Evolutionary conservation across 2,888 invertebrate genomes (phyloP).

Genomic region (Lacanobia wlatinum): DNA sequence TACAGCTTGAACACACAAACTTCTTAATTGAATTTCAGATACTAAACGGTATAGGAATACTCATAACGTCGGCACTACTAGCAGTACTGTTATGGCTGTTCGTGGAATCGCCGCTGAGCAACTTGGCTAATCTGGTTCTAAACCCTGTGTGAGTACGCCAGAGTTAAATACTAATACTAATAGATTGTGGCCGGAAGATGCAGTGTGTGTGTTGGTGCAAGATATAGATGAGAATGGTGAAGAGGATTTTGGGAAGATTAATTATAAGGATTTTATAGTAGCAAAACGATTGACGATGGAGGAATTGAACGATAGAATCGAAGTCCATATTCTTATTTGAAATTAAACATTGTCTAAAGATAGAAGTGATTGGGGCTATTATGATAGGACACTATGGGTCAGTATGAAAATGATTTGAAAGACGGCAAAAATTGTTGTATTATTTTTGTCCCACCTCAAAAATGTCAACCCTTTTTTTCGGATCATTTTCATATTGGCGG

Average conservation of each 20-base stretch:
- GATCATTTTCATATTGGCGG: no score
- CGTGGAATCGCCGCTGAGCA: slow-evolving; percentile 55
- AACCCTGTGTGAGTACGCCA: slow-evolving; percentile 48
- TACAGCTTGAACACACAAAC: slow-evolving; percentile 45
- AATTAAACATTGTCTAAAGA: background rate
- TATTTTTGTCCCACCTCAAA: no score
- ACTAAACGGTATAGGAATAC: slow-evolving; percentile 48
- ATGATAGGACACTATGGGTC: background rate
- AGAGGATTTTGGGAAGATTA: background rate
- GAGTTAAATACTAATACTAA: slow-evolving; percentile 43
- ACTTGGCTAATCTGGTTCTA: slow-evolving; percentile 60
- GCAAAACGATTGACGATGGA: no score
- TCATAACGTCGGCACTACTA: slow-evolving; percentile 25
- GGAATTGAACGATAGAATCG: background rate
- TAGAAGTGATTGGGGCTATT: background rate
- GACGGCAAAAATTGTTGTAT: background rate
- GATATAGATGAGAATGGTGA: background rate
- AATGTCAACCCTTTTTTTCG: no score
- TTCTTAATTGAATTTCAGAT: slow-evolving; percentile 58
- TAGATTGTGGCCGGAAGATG: slow-evolving; percentile 26
- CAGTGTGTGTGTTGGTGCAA: background rate
- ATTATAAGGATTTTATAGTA: background rate
- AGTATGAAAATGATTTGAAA: background rate
- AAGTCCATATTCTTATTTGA: background rate
- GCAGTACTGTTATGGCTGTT: slow-evolving; percentile 56